Percentiles rank a stretch among this genome's conserved stretches.
Conservation (phyloP, 2,797 vertebrate species). For the Molossus alvarezi region DNA sequence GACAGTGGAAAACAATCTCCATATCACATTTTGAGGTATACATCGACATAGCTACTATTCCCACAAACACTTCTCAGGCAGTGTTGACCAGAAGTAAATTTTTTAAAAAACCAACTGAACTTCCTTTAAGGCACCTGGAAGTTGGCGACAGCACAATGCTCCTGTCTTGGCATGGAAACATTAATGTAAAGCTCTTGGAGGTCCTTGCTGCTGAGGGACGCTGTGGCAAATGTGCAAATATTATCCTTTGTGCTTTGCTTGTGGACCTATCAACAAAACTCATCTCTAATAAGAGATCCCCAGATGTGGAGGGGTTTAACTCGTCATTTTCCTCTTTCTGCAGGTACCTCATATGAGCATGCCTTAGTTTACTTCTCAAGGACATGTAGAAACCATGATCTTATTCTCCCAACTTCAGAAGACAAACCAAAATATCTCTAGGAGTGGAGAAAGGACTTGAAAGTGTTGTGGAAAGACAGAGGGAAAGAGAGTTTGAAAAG, state of each 20-base stretch:
- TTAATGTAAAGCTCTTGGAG: background rate
- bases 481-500: background rate
- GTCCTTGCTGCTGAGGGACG: background rate
- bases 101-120: background rate
- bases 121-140: slow-evolving; percentile 19
- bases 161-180: background rate
- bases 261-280: background rate
- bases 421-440: background rate
- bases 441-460: background rate
- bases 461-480: background rate
- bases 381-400: background rate
- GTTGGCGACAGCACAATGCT: background rate
- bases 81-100: background rate
- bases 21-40: background rate
- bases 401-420: background rate
- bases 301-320: background rate
- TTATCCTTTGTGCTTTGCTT: background rate
- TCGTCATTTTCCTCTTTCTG: background rate
- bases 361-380: background rate
- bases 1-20: background rate
- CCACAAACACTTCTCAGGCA: slow-evolving; percentile 16
- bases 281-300: background rate
- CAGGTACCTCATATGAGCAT: background rate
- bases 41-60: background rate
- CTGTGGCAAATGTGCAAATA: background rate